These are phyloP conservation scores for Diachasmimorpha longicaudata DNA, from an alignment of 1,140 invertebrate genomes.

Conservation along the genomic window DNA sequence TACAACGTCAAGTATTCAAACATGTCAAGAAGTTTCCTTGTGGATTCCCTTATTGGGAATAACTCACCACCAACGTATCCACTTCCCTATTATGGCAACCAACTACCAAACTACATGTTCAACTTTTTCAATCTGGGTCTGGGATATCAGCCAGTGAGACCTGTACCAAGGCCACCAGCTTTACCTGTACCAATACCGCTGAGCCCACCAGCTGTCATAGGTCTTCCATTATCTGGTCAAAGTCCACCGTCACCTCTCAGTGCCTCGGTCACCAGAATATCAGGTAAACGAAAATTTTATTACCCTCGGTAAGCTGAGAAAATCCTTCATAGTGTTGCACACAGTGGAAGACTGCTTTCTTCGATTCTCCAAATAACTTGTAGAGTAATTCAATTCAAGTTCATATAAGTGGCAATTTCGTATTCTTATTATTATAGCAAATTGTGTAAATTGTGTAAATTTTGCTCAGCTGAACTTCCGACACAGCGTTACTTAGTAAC, in stretches of 20 bases:
- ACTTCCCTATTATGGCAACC: conserved; percentile 53
- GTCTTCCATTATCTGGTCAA: conserved; percentile 39
- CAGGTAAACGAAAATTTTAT: conserved; percentile 40
- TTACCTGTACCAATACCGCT: conserved; percentile 38
- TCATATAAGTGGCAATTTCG: neutral
- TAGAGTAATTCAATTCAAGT: neutral
- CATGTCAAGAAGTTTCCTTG: conserved; percentile 78
- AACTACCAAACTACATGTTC: conserved; percentile 57
- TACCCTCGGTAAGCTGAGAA: neutral
- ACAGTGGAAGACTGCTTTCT: neutral
- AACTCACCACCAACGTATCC: conserved; percentile 56
- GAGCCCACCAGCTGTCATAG: conserved; percentile 40
- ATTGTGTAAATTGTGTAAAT: neutral
- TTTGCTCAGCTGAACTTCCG: neutral
- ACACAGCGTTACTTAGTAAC: neutral
- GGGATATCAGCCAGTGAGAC: conserved; percentile 54
- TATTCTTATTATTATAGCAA: neutral
- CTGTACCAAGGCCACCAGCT: conserved; percentile 47
- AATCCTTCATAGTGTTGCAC: neutral
- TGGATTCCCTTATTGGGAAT: conserved; percentile 76
- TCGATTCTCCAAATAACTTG: neutral
- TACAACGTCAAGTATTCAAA: conserved; percentile 29
- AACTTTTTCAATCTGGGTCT: conserved; percentile 57
- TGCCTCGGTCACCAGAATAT: conserved; percentile 41
- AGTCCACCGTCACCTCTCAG: conserved; percentile 57